Conservation (phyloP, 2,113 vertebrate species). For the Sphaerodactylus townsendi region DNA sequence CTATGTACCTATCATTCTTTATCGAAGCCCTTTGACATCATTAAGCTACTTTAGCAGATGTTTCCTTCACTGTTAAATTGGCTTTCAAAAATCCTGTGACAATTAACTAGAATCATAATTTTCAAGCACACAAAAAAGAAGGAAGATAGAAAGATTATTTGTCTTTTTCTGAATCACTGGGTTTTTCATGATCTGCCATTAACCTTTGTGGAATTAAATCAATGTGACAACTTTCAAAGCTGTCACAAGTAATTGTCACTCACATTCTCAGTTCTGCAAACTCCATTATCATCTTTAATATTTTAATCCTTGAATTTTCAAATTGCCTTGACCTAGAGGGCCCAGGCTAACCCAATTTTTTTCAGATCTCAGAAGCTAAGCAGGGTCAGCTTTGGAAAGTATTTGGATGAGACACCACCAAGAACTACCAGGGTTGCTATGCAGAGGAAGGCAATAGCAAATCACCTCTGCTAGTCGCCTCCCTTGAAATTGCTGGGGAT, state of each 20-base stretch:
- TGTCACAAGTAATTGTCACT: background rate
- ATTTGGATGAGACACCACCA: too few relatives aligned
- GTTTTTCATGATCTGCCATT: background rate
- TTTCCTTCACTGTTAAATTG: slow-evolving; percentile 11
- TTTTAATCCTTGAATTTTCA: background rate
- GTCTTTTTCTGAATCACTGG: background rate
- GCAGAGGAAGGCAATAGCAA: too few relatives aligned
- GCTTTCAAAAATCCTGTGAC: background rate
- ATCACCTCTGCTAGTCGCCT: too few relatives aligned
- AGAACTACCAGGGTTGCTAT: too few relatives aligned
- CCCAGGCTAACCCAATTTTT: too few relatives aligned
- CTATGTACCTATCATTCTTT: background rate
- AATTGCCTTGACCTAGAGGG: too few relatives aligned
- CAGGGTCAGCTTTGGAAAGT: too few relatives aligned
- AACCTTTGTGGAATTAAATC: slow-evolving; percentile 8
- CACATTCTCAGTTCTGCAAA: background rate
- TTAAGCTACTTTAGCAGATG: background rate
- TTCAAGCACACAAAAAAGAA: background rate
- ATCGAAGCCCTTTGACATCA: background rate
- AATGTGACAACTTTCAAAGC: background rate
- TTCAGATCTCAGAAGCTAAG: too few relatives aligned
- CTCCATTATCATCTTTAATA: background rate
- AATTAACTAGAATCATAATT: background rate
- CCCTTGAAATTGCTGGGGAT: too few relatives aligned
- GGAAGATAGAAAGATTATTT: background rate